Conservation (phyloP, 2,797 vertebrate genomes). For the Melopsittacus undulatus region DNA sequence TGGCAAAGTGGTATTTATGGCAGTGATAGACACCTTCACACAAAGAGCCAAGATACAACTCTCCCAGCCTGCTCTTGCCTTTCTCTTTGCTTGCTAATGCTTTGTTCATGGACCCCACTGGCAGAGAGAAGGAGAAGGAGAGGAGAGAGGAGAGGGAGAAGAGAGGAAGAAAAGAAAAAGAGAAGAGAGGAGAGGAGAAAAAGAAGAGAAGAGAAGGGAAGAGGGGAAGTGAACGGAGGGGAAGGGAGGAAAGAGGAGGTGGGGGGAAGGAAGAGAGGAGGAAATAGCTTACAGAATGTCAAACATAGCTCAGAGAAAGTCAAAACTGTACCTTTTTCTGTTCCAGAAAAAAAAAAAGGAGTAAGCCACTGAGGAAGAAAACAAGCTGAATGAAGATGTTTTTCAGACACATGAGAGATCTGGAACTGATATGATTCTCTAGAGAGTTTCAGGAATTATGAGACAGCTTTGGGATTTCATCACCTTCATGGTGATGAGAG, state of each 20-base stretch:
- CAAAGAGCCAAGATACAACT: neutral
- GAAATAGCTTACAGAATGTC: neutral
- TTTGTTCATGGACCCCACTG: neutral
- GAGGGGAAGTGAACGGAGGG: no score
- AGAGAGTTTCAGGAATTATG: neutral
- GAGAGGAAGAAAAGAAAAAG: no score
- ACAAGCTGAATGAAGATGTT: neutral
- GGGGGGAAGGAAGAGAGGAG: neutral
- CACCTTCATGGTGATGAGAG: neutral
- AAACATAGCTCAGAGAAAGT: neutral
- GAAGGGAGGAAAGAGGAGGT: no score
- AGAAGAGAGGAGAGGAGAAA: no score
- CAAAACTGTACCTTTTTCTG: neutral
- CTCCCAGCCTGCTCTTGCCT: neutral
- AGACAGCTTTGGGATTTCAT: neutral
- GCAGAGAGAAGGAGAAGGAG: neutral
- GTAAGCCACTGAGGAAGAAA: neutral
- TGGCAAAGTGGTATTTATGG: neutral
- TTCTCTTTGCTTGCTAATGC: neutral
- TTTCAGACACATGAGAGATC: neutral
- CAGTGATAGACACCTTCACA: neutral
- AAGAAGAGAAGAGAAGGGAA: no score
- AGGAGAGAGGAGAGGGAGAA: no score
- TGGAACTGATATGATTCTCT: neutral
- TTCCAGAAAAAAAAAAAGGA: neutral